phyloP scores from a whole-genome alignment of 2,888 invertebrate species.

The Pogonocherus hispidulus region DNA sequence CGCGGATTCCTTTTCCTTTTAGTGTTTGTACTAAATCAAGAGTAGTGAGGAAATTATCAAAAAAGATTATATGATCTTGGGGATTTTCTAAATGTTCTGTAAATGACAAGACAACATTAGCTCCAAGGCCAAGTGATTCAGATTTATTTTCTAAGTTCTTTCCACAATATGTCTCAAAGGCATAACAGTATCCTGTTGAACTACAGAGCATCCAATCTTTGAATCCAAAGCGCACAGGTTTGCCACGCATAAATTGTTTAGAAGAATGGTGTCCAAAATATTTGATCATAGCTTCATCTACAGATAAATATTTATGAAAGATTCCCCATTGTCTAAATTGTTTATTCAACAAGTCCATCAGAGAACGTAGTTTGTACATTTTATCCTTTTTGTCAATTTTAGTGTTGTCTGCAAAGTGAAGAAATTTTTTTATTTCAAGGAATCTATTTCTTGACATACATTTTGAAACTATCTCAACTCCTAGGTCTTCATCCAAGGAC shows the following conservation, averaged over 20 bases:
- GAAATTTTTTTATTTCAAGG: constrained; percentile 43
- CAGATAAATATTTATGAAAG: constrained; percentile 48
- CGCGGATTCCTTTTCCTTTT: constrained; percentile 12
- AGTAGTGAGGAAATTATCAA: constrained; percentile 47
- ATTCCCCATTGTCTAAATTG: constrained; percentile 39
- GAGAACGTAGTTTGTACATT: constrained; percentile 42
- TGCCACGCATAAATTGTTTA: constrained; percentile 52
- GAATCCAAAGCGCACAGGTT: constrained; percentile 56
- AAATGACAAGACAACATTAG: constrained; percentile 46
- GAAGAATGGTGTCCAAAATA: constrained; percentile 51
- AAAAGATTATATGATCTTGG: constrained; percentile 30
- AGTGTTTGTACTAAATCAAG: constrained; percentile 31
- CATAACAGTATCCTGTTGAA: constrained; percentile 52
- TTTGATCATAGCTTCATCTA: constrained; percentile 54
- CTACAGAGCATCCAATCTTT: constrained; percentile 56
- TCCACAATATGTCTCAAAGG: constrained; percentile 51
- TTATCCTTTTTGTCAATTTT: constrained; percentile 44
- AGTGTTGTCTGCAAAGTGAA: constrained; percentile 36
- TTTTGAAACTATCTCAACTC: not conserved
- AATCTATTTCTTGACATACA: constrained; percentile 28
- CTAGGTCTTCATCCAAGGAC: constrained; percentile 13
- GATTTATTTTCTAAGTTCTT: constrained; percentile 27
- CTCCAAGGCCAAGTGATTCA: no score
- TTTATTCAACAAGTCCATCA: constrained; percentile 39
- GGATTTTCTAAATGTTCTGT: constrained; percentile 30